phyloP scores from a whole-genome alignment of 1,140 invertebrate genomes.

The Cydia fagiglandana region DNA sequence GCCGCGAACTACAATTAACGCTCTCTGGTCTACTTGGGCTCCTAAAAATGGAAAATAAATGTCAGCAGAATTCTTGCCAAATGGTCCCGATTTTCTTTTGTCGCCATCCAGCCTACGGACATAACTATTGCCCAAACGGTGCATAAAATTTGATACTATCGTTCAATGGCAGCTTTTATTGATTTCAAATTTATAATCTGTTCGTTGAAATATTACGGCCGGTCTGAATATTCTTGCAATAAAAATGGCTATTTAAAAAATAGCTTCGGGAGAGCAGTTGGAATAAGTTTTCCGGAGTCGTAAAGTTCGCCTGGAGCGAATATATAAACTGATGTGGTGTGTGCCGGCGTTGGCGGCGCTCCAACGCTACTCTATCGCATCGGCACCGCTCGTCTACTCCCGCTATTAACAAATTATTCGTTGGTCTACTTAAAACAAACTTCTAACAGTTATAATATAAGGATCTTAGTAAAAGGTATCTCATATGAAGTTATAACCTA shows the following conservation, averaged over 20 bases:
- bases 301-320: conserved; percentile 53
- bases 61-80: conserved; percentile 55
- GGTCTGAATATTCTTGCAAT: conserved; percentile 45
- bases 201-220: conserved; percentile 33
- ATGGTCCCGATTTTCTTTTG: conserved; percentile 35
- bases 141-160: neutral
- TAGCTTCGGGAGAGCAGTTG: conserved; percentile 48
- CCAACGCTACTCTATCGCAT: conserved; percentile 49
- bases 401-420: conserved; percentile 46
- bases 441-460: neutral
- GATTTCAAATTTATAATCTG: conserved; percentile 33
- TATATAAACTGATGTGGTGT: conserved; percentile 48
- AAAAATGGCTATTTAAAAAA: conserved; percentile 53
- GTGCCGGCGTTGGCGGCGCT: conserved; percentile 50
- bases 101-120: conserved; percentile 44
- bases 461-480: neutral
- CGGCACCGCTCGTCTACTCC: conserved; percentile 36
- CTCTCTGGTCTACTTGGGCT: conserved; percentile 43
- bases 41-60: conserved; percentile 46
- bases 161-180: conserved; percentile 31
- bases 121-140: conserved; percentile 43
- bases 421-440: conserved; percentile 10
- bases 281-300: conserved; percentile 57
- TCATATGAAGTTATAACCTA: no score
- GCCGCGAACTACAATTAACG: conserved; percentile 57